A percentile compares a stretch with the other conserved stretches of the same genome.
phyloP scores from a whole-genome alignment of 2,113 vertebrate species.

The Calyptomena viridis region DNA sequence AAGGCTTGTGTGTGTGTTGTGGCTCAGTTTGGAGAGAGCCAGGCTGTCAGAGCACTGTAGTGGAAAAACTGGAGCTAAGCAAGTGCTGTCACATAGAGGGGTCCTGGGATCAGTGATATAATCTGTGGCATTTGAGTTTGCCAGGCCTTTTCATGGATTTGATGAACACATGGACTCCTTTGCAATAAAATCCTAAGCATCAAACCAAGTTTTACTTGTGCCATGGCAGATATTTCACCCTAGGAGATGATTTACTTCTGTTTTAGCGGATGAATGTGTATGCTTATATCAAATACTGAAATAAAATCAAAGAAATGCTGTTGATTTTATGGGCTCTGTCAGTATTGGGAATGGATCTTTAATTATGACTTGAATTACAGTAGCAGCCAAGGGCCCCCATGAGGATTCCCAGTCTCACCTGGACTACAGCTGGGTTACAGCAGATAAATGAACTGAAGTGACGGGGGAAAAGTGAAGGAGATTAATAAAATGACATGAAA shows the following conservation, averaged over 20 bases:
- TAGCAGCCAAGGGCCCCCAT: background rate
- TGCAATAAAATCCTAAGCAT: background rate
- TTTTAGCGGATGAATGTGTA: background rate
- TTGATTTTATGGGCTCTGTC: conserved; percentile 22
- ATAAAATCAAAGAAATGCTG: conserved; percentile 39
- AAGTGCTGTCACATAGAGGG: background rate
- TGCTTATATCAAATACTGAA: conserved; percentile 26
- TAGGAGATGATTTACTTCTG: background rate
- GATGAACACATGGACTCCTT: background rate
- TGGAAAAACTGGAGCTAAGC: background rate
- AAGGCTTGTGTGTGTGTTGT: fast-evolving
- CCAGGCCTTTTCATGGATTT: background rate
- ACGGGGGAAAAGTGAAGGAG: background rate
- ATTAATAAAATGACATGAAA: background rate
- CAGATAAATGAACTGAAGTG: background rate
- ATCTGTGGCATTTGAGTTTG: background rate
- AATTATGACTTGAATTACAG: conserved; percentile 36
- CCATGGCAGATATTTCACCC: background rate
- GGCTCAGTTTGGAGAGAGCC: background rate
- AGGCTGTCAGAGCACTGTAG: background rate
- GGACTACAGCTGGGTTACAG: background rate
- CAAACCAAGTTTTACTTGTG: background rate
- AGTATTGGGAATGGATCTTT: conserved; percentile 1
- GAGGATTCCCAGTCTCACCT: background rate
- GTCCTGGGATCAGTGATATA: background rate